phyloP scores from a whole-genome alignment of 2,888 invertebrate species.

The Mythimna impura region DNA sequence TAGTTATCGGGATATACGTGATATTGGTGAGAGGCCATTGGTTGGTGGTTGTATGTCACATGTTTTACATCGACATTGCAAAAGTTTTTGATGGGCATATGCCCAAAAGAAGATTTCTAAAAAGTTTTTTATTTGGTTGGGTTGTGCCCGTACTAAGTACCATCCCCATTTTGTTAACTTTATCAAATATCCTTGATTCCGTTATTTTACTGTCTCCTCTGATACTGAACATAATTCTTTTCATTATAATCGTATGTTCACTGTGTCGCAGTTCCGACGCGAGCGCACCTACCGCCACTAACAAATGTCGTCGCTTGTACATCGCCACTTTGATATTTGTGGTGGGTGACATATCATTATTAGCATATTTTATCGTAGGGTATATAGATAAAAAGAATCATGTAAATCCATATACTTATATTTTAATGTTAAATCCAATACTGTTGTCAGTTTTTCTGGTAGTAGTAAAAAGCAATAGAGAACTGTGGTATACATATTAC shows the following conservation, averaged over 20 bases:
- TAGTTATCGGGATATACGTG: too few relatives aligned
- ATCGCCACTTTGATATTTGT: not conserved
- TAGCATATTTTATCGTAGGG: not conserved
- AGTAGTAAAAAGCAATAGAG: not conserved
- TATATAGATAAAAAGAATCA: accelerated
- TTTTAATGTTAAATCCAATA: not conserved
- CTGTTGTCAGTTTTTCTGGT: not conserved
- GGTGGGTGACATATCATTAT: not conserved
- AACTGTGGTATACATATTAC: not conserved
- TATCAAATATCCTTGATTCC: too few relatives aligned
- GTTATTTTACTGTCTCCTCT: not conserved
- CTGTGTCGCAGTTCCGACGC: not conserved
- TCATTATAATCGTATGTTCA: not conserved
- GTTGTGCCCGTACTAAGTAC: not conserved
- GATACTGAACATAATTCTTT: not conserved
- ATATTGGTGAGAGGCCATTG: not conserved
- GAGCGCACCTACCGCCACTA: not conserved
- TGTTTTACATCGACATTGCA: not conserved
- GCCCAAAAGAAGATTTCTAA: not conserved
- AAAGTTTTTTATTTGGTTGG: not conserved
- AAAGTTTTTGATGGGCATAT: not conserved
- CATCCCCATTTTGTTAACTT: not conserved
- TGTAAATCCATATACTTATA: not conserved
- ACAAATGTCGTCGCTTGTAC: not conserved
- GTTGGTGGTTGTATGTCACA: not conserved